Evolutionary conservation across 1,140 invertebrate species (phyloP), one percentile per base, ranked within the genome.

Genomic region (Pinna nobilis): DNA sequence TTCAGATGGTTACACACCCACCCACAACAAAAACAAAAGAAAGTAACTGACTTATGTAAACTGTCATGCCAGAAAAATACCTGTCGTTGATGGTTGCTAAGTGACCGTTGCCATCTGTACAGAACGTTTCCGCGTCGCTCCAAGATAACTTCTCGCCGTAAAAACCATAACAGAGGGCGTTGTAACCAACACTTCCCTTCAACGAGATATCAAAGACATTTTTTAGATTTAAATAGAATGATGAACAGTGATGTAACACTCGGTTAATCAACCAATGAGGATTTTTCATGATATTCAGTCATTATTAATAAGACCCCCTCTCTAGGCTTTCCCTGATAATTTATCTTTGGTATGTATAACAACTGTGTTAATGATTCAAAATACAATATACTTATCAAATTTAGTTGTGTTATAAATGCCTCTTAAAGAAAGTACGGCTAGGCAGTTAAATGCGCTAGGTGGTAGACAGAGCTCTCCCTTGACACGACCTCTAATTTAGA

Each of bases 1-100:
- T n/a, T n/a, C n/a, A n/a, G 18, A 6, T 20, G 7, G 33, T 32
- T 2, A 28, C 11, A 30, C 32, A 33, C 44, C 33, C 25, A 28
- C 32, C 13, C 47, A 65, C 23, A 25, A 44, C 47, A 13, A 23
- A 30, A 15, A 20, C 28, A 44, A 18, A 25, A 18, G 18, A 25
- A 61, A 61, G 33, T n/a, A 28, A 18, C 11, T 23, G 18, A 18
- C 4, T 2, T 55, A 23, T 1, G n/a, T 5, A 55, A 55, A 37
- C 23, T 53, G n/a, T 49, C 2, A 30, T 61, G 18, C 4, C 6
- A n/a, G n/a, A n/a, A 23, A 9, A 33, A 11, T 44, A 74, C 73
- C 60, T 66, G 44, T 75, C 67, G 41, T 75, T 75, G 5, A 75
- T 30, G 7, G 73, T 75, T 30, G 73, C 73, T 20, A 75, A 30